Evolutionary conservation across 2,113 vertebrate species (phyloP), one percentile per base, ranked within the genome.

Genomic region (Ascaphus truei): DNA sequence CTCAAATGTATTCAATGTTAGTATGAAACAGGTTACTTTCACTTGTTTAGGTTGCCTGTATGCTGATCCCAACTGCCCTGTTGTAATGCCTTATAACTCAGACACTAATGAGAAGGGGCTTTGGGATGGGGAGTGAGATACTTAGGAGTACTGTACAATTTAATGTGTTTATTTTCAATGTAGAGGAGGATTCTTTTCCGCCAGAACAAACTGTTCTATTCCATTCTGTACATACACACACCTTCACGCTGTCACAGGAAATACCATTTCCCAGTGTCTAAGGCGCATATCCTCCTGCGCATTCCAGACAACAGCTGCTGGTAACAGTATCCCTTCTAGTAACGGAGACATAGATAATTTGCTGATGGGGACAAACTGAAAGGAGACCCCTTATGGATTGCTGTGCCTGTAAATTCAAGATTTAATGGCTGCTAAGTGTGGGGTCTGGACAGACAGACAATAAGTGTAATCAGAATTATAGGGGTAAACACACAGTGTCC

Each of bases 251-350:
- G 31, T 47, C 56, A 27, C 67, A 52, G 67, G 67, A 71, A 71
- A 61, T 71, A 36, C 37, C 33, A 71, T 52, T 71, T 71, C 67
- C 67, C 33, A 25, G n/a, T 30, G 67, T 61, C 9, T 30, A 11
- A 39, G 56, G 33, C 47, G n/a, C 15, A 23, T 51, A 61, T 71
- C 56, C 57, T 52, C 47, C 56, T 15, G 33, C 16, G 26, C 67
- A 71, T 71, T 71, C 67, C 67, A 52, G 45, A n/a, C 57, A 18
- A 29, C 67, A 71, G 67, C 67, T 71, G 67, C 57, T 34, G 25
- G 67, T 61, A 71, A 71, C 67, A 9, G 26, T 20, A 71, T 52
- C 67, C 39, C 22, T 23, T 12, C 16, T 33, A 13, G 41, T 9
- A 36, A 47, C 29, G 48, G 20, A 72, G 39, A 29, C 13, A 5